These are phyloP conservation scores for Bergia sp. DNA, from an alignment of 92 coral and sea anemone species.

Conservation along the genomic window DNA sequence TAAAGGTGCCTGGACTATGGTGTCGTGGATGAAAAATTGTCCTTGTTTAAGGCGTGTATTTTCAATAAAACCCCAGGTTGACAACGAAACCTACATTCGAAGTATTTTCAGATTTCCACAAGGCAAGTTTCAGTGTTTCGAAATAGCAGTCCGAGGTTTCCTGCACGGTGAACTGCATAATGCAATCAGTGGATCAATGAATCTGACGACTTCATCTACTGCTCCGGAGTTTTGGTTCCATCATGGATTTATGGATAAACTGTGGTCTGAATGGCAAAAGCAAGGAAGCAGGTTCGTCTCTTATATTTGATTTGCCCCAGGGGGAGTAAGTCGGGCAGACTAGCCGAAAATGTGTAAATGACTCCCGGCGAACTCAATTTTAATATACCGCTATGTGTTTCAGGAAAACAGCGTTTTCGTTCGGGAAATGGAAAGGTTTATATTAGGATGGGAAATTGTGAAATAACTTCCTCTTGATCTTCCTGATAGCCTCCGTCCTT, in stretches of 20 bases:
- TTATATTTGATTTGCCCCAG: too few species aligned
- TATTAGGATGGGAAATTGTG: too few species aligned
- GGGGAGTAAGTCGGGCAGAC: too few species aligned
- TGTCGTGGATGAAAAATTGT: constrained; percentile 39
- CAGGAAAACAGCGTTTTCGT: too few species aligned
- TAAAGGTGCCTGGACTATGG: constrained; percentile 58
- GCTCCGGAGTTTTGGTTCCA: constrained; percentile 87
- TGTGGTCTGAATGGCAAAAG: constrained; percentile 94
- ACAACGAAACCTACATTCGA: constrained; percentile 26
- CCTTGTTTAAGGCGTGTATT: constrained; percentile 56
- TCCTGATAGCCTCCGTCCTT: too few species aligned
- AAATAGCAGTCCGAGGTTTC: constrained; percentile 51
- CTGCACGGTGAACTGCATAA: constrained; percentile 78
- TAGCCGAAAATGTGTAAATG: too few species aligned
- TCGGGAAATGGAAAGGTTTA: too few species aligned
- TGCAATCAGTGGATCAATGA: constrained; percentile 83
- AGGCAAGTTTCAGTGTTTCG: constrained; percentile 58
- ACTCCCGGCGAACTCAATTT: too few species aligned
- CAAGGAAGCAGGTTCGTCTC: constrained; percentile 52
- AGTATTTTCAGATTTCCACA: constrained; percentile 31
- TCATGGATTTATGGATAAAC: constrained; percentile 83
- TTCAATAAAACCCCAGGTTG: constrained; percentile 11
- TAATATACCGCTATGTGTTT: too few species aligned
- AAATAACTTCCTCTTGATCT: too few species aligned
- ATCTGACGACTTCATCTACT: constrained; percentile 63